Evolutionary conservation across 2,797 vertebrate genomes (phyloP).

Genomic region (Oryzias dopingdopingensis): DNA sequence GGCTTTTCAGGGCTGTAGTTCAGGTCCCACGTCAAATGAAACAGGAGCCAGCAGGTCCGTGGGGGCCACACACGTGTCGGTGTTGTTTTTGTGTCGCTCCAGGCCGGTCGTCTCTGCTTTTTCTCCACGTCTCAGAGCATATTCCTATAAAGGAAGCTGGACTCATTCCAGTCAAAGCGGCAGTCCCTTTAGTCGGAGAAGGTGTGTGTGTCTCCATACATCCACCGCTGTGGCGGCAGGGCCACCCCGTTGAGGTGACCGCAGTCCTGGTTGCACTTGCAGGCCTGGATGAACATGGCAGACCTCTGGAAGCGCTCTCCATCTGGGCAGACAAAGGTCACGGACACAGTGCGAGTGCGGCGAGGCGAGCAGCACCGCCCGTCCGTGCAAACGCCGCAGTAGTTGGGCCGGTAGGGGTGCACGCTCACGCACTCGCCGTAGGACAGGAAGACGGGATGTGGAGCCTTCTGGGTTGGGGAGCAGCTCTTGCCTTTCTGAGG

Average conservation of each 20-base stretch:
- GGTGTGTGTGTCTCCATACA: constrained; percentile 73
- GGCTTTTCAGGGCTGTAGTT: constrained; percentile 53
- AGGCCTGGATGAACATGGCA: constrained; percentile 78
- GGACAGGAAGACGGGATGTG: constrained; percentile 54
- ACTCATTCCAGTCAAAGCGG: not conserved
- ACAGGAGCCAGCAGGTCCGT: constrained; percentile 40
- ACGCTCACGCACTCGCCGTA: constrained; percentile 72
- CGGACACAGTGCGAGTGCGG: constrained; percentile 64
- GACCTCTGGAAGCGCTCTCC: constrained; percentile 65
- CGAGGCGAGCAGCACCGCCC: constrained; percentile 73
- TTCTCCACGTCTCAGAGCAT: constrained; percentile 24
- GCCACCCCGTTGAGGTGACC: constrained; percentile 69
- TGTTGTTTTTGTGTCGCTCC: constrained; percentile 25
- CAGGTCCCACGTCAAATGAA: constrained; percentile 51
- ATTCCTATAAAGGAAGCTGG: constrained; percentile 30
- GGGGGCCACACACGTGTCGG: constrained; percentile 44
- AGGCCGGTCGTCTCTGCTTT: constrained; percentile 17
- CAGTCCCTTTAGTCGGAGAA: constrained; percentile 59
- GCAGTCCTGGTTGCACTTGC: constrained; percentile 72
- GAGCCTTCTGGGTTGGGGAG: constrained; percentile 62
- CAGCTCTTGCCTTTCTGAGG: constrained; percentile 73
- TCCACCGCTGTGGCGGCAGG: constrained; percentile 70
- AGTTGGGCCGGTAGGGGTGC: constrained; percentile 71
- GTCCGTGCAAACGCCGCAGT: constrained; percentile 71
- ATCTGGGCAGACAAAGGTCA: constrained; percentile 70